Evolutionary conservation across 2,113 vertebrate genomes (phyloP).

Genomic region (Cyprinodon tularosa): DNA sequence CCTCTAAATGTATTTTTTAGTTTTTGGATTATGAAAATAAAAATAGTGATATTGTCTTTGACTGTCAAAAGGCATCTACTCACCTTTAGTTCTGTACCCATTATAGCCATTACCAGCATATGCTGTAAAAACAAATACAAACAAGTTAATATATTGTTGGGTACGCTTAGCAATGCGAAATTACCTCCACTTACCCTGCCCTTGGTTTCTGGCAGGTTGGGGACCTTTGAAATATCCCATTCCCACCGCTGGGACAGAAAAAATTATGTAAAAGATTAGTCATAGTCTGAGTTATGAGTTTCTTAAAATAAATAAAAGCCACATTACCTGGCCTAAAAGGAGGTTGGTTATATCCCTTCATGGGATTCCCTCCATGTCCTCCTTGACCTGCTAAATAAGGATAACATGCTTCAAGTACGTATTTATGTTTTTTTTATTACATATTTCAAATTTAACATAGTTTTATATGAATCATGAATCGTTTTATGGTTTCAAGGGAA

Average conservation of each 20-base stretch:
- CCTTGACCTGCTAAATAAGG: constrained; percentile 48
- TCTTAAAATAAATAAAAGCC: background rate
- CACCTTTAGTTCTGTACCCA: constrained; percentile 35
- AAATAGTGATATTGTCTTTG: no score
- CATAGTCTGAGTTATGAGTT: background rate
- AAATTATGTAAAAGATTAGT: background rate
- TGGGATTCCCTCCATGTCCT: constrained; percentile 46
- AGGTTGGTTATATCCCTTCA: constrained; percentile 64
- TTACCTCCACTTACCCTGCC: constrained; percentile 34
- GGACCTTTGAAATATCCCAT: constrained; percentile 52
- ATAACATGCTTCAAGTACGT: background rate
- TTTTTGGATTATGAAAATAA: no score
- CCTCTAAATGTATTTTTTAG: background rate
- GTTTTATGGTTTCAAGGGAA: no score
- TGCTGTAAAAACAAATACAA: constrained; percentile 38
- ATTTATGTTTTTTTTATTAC: background rate
- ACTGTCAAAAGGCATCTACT: no score
- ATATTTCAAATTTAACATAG: no score
- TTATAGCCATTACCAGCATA: constrained; percentile 54
- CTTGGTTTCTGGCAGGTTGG: constrained; percentile 55
- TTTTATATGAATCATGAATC: no score
- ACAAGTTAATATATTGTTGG: background rate
- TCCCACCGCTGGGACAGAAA: constrained; percentile 27
- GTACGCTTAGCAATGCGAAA: background rate
- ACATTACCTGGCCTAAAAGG: constrained; percentile 57